Evolutionary conservation across 2,888 invertebrate species (phyloP).

Genomic region (Atrina japonica): DNA sequence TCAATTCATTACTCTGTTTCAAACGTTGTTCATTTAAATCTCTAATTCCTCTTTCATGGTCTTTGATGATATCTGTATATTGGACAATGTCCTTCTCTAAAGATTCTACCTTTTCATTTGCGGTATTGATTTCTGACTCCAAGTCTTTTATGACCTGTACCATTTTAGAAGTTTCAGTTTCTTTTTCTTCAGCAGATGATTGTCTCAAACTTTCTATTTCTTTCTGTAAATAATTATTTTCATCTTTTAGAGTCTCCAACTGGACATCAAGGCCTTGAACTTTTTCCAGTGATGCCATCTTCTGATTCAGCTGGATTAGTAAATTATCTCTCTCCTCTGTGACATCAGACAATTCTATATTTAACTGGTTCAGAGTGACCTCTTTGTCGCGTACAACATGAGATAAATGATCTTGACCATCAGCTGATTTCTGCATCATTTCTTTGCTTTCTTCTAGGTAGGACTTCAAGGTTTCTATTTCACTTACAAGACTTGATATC

Average conservation of each 20-base stretch:
- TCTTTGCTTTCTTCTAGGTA: constrained; percentile 56
- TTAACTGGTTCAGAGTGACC: constrained; percentile 33
- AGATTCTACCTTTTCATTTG: constrained; percentile 43
- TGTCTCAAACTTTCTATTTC: constrained; percentile 21
- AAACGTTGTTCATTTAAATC: constrained; percentile 56
- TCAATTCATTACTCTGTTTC: constrained; percentile 43
- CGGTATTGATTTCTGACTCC: constrained; percentile 42
- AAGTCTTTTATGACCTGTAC: constrained; percentile 49
- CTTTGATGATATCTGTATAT: constrained; percentile 45
- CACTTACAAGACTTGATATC: constrained; percentile 53
- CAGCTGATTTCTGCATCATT: constrained; percentile 51
- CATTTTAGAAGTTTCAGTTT: constrained; percentile 25
- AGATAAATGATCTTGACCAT: constrained; percentile 48
- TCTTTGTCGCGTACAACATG: constrained; percentile 44
- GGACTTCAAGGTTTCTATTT: constrained; percentile 48
- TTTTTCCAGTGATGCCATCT: constrained; percentile 34
- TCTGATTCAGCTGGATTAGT: constrained; percentile 8
- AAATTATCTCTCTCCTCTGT: constrained; percentile 26
- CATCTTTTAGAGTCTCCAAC: constrained; percentile 22
- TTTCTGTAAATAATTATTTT: constrained; percentile 16
- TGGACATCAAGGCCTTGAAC: constrained; percentile 12
- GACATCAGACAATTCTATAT: constrained; percentile 33
- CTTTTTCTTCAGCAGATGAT: constrained; percentile 19
- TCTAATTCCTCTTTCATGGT: constrained; percentile 27
- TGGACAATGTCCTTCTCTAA: constrained; percentile 51